phyloP scores from a whole-genome alignment of 2,113 vertebrate genomes.

The Sakesphorus luctuosus region DNA sequence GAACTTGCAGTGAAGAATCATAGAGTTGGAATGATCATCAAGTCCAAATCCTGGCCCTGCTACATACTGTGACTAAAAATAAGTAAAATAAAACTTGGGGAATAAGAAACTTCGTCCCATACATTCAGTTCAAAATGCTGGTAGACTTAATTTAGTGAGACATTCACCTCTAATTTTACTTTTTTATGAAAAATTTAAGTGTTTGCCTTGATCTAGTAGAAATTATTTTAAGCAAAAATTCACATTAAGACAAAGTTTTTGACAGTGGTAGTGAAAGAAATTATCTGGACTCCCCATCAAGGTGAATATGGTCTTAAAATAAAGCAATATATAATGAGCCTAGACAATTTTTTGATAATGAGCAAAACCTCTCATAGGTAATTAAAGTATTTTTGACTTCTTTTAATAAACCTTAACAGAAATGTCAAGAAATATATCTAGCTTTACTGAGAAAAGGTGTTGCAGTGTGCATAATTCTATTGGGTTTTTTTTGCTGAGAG shows the following conservation, averaged over 20 bases:
- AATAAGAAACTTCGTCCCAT: neutral
- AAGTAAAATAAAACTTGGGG: neutral
- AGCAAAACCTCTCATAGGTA: neutral
- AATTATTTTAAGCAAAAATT: neutral
- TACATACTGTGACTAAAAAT: neutral
- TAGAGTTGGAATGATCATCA: neutral
- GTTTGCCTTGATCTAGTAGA: neutral
- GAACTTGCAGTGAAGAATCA: neutral
- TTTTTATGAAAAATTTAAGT: neutral
- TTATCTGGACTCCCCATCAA: rapidly evolving
- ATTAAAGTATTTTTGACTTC: neutral
- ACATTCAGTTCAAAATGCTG: neutral
- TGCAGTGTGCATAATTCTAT: neutral
- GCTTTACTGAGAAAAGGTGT: neutral
- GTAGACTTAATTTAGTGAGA: neutral
- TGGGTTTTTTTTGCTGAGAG: neutral
- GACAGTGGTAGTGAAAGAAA: neutral
- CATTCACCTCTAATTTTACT: neutral
- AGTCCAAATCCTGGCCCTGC: neutral
- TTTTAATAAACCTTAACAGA: neutral
- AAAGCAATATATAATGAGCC: neutral
- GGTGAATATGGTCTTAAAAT: neutral
- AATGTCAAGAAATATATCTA: neutral
- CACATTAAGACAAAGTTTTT: neutral
- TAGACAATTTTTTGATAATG: neutral